phyloP scores from a whole-genome alignment of 2,797 vertebrate species.

The Esox masquinongy region DNA sequence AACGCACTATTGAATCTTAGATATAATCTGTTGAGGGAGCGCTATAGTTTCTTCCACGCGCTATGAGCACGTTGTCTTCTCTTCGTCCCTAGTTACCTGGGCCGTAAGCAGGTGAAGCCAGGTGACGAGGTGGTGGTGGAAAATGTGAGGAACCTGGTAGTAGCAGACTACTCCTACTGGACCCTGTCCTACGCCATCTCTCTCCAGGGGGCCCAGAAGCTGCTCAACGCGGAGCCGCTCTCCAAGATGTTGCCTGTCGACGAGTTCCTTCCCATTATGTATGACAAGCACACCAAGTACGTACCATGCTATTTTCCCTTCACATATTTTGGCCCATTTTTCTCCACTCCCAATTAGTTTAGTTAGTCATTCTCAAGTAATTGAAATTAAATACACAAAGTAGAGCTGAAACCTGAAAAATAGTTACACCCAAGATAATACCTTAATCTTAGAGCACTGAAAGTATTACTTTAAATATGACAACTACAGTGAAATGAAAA shows the following conservation, averaged over 20 bases:
- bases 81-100: conserved; percentile 82
- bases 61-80: neutral
- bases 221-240: conserved; percentile 86
- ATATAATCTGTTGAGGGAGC: no score
- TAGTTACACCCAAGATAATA: neutral
- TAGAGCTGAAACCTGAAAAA: neutral
- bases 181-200: conserved; percentile 92
- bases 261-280: conserved; percentile 98
- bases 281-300: conserved; percentile 94
- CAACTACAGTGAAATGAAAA: no score
- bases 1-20: no score
- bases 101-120: conserved; percentile 91
- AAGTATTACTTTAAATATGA: no score
- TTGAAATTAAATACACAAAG: neutral
- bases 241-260: conserved; percentile 95
- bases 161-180: conserved; percentile 92
- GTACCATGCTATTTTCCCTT: conserved; percentile 41
- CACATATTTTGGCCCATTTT: neutral
- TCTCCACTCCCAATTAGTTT: neutral
- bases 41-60: no score
- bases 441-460: no score
- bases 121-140: conserved; percentile 84
- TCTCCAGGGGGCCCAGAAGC: conserved; percentile 85
- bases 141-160: conserved; percentile 82
- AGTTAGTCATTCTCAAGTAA: neutral